Conservation (phyloP, 2,888 invertebrate species). For the Anagyrus pseudococci region DNA sequence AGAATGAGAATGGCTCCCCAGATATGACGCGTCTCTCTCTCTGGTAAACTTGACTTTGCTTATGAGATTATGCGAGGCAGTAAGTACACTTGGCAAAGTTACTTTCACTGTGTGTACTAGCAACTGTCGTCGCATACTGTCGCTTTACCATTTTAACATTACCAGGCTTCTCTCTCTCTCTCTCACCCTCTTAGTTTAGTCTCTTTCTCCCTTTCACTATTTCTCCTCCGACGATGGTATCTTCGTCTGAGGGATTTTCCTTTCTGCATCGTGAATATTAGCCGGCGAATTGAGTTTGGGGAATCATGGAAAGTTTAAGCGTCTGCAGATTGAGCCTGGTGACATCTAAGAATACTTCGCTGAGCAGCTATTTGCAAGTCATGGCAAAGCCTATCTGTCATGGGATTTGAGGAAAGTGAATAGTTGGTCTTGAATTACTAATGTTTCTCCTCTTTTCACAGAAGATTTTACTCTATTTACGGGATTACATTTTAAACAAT, state of each 20-base stretch:
- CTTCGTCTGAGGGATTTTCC: not conserved
- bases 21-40: too few relatives aligned
- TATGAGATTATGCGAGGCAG: slow-evolving; percentile 34
- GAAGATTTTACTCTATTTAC: too few relatives aligned
- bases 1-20: too few relatives aligned
- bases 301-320: slow-evolving; percentile 28
- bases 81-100: slow-evolving; percentile 37
- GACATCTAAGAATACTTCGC: slow-evolving; percentile 18
- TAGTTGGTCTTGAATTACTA: too few relatives aligned
- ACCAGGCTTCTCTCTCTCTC: not conserved
- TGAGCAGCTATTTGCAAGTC: slow-evolving; percentile 17
- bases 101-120: slow-evolving; percentile 25
- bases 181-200: not conserved
- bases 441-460: too few relatives aligned
- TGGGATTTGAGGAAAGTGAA: not conserved
- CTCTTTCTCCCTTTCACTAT: not conserved
- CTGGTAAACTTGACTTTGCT: slow-evolving; percentile 34
- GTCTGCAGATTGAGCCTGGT: slow-evolving; percentile 22
- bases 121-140: not conserved
- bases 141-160: slow-evolving; percentile 28
- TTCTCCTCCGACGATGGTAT: slow-evolving; percentile 1
- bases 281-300: slow-evolving; percentile 19
- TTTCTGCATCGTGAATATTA: slow-evolving; percentile 28
- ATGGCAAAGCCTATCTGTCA: not conserved
- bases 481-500: too few relatives aligned